Evolutionary conservation across 2,888 invertebrate genomes (phyloP).

Genomic region (Drosophila rubida): DNA sequence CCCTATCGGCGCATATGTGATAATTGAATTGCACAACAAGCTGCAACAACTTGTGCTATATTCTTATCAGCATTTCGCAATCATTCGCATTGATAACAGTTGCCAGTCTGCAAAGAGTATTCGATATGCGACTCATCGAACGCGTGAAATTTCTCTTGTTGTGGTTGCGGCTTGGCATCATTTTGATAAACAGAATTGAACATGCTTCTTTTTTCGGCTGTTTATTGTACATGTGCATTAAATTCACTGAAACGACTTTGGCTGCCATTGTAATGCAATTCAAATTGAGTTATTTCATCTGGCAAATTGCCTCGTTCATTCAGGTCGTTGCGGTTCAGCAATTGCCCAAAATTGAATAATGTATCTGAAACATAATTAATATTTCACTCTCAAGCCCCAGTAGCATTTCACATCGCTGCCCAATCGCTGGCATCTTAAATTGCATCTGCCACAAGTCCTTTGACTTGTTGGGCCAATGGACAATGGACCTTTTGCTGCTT

Average conservation of each 20-base stretch:
- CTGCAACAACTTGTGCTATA: neutral
- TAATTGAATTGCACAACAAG: neutral
- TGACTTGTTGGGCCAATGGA: too few species aligned
- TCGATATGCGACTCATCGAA: neutral
- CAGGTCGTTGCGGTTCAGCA: constrained; percentile 28
- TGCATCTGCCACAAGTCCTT: neutral
- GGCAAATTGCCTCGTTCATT: constrained; percentile 3
- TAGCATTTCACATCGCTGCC: too few species aligned
- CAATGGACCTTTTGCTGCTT: neutral
- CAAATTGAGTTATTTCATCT: constrained; percentile 37
- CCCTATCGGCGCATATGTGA: neutral
- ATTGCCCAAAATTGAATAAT: neutral
- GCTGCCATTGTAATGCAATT: constrained; percentile 24
- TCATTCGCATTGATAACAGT: neutral
- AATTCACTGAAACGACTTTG: constrained; percentile 44
- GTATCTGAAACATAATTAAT: neutral
- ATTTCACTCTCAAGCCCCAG: too few species aligned
- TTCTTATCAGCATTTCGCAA: neutral
- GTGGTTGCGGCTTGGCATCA: constrained; percentile 4
- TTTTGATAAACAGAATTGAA: constrained; percentile 33
- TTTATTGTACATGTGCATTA: constrained; percentile 32
- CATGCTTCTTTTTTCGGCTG: constrained; percentile 6
- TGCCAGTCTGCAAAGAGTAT: constrained; percentile 9
- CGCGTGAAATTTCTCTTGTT: neutral
- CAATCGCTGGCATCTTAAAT: neutral